Percentiles rank a stretch among this genome's conserved stretches.
phyloP scores from a whole-genome alignment of 1,140 invertebrate genomes.

The Helicoverpa zea region DNA sequence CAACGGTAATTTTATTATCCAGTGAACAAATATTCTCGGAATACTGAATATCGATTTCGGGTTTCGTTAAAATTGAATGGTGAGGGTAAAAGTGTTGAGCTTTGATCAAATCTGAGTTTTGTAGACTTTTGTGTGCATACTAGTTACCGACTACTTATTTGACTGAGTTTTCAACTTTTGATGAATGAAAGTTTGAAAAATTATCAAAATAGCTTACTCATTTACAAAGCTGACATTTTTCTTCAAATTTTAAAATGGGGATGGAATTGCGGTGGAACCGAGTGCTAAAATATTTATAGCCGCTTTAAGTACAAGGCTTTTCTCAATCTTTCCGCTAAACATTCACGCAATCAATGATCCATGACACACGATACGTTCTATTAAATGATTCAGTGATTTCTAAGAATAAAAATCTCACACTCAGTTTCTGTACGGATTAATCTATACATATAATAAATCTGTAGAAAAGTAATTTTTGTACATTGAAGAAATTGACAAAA shows the following conservation, averaged over 20 bases:
- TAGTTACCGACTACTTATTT: background rate
- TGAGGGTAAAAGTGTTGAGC: background rate
- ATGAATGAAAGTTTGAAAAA: too few species aligned
- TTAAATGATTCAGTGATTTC: conserved; percentile 2
- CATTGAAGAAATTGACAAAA: too few species aligned
- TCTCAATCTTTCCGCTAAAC: background rate
- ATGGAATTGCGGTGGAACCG: too few species aligned
- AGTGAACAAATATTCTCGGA: conserved; percentile 31
- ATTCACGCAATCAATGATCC: background rate
- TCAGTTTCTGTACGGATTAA: background rate
- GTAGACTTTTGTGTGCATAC: background rate
- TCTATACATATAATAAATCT: too few species aligned
- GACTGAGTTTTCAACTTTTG: background rate
- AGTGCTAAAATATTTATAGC: too few species aligned
- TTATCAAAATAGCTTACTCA: too few species aligned
- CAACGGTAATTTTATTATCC: conserved; percentile 47
- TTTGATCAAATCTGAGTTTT: background rate
- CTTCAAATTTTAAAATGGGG: too few species aligned
- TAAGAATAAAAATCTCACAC: background rate
- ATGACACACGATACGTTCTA: background rate
- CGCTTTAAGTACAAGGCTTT: background rate
- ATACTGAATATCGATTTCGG: background rate
- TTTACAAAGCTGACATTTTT: too few species aligned
- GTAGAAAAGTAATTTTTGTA: too few species aligned
- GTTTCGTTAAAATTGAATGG: conserved; percentile 6